These are phyloP conservation scores for Acholoe squamosa DNA, from an alignment of 2,888 invertebrate genomes.

Conservation along the genomic window DNA sequence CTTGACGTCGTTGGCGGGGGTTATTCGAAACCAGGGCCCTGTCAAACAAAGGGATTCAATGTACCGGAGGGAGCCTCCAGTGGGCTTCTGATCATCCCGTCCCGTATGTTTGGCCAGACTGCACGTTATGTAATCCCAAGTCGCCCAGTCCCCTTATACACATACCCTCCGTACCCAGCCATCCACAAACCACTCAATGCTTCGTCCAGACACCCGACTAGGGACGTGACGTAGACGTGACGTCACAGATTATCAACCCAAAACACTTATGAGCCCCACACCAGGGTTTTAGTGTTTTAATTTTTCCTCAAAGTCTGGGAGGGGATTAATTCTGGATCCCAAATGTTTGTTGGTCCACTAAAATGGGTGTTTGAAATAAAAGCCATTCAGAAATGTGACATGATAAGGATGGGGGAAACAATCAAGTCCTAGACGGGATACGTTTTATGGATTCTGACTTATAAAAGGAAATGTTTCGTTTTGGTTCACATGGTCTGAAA, in stretches of 20 bases:
- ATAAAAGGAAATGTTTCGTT: too few relatives aligned
- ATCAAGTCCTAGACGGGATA: too few relatives aligned
- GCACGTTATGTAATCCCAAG: neutral
- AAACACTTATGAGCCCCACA: too few relatives aligned
- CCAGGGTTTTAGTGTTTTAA: too few relatives aligned
- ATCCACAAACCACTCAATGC: neutral
- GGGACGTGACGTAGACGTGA: neutral
- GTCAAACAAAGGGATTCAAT: constrained; percentile 31
- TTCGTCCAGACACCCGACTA: constrained; percentile 14
- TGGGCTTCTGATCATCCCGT: neutral
- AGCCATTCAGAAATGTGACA: too few relatives aligned
- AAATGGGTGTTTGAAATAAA: too few relatives aligned
- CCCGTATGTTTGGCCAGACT: constrained; percentile 30
- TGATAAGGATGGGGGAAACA: too few relatives aligned
- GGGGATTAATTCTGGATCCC: too few relatives aligned
- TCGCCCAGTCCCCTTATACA: neutral
- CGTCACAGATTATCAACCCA: neutral
- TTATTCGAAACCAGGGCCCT: neutral
- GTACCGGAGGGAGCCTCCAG: constrained; percentile 15
- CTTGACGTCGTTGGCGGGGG: constrained; percentile 8
- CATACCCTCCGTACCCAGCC: neutral
- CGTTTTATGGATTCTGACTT: too few relatives aligned
- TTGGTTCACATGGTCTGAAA: too few relatives aligned
- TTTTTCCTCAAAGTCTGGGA: too few relatives aligned
- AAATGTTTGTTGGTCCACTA: too few relatives aligned